Evolutionary conservation across 53 echinoderm and acorn worm species (phyloP), one percentile per base, ranked within the genome.

Genomic region (Echinarachnius parma): DNA sequence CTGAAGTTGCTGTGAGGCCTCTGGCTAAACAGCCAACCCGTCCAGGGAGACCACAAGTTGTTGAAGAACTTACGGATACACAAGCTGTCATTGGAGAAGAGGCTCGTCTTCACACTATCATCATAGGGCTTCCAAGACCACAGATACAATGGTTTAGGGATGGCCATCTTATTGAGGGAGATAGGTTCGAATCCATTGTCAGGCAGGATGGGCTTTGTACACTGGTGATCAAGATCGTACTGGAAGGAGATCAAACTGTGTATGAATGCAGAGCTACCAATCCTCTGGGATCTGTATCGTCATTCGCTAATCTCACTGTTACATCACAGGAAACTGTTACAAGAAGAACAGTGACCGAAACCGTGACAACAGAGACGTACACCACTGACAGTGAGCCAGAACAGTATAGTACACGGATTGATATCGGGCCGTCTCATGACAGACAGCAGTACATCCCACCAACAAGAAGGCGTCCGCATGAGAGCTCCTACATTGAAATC

Each of bases 241-340:
- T 84, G 33, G 85, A 84, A 49, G 91, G 85, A n/a, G 91, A 96
- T 65, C 88, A 85, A 39, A 86, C 91, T 46, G 88, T 84, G 31
- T 96, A 83, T 85, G 96, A 96, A 62, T 91, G 91, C 61, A 84
- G 96, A 56, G 96, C 96, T 20, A 84, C 81, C 24, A 96, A 96
- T 72, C 81, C 86, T 3, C 50, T 91, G 28, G 91, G 91, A 16
- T 84, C 87, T 45, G 79, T 85, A 13, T 96, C 91, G 29, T 86
- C 91, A 15, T 93, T 89, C 67, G 86, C 67, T 10, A 62, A 76
- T 44, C 61, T 86, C 14, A 82, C 81, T 49, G 77, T 86, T 37
- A 56, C 74, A 1, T 56, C 28, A 3, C 55, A 42, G 31, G 84
- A 89, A 27, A 76, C 66, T 16, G 35, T 67, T 10, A 89, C 76